Evolutionary conservation across 2,113 vertebrate genomes (phyloP), one percentile per base, ranked within the genome.

Genomic region (Atlantisia rogersi): DNA sequence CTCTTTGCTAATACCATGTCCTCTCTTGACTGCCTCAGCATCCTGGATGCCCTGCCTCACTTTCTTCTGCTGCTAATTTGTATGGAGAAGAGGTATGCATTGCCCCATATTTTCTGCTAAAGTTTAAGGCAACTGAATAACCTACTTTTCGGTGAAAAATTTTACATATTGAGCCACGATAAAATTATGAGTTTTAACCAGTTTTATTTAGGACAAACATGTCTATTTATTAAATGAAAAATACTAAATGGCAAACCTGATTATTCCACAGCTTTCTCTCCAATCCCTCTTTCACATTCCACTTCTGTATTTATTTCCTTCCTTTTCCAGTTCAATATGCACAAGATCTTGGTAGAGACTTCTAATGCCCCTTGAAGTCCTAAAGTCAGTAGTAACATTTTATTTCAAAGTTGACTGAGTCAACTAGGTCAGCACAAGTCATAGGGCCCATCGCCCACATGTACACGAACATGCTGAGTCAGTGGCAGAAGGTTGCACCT

Each of bases 401-500:
- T 62, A 78, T 94, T 95, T 89, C 70, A 55, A 63, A 50, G 76
- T 86, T 94, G 77, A 88, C 26, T 91, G 77, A 94, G 86, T 89
- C 80, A 89, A 3, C 81, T 62, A 67, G 96, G 94, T 92, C 88
- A 89, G 73, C 52, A n/a, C 19, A 60, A 93, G 86, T 91, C 81
- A 76, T 42, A 65, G 6, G 65, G 92, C 91, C 91, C 83, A 77
- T 95, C 67, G 29, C 74, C 86, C 88, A 94, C 92, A 26, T 25
- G 71, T 50, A 76, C 39, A 40, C 1, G 50, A 91, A 82, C 86
- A 10, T 42, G 86, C 65, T 95, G 94, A 96, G 80, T 96, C 92
- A 94, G 80, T 91, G 95, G 80, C 86, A 96, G 88, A 89, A 91
- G 83, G 83, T 35, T 96, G 88, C 55, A 94, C 77, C 88, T 96